Evolutionary conservation across 2,888 invertebrate species (phyloP).

Genomic region (Dimorphilus gyrociliatus): DNA sequence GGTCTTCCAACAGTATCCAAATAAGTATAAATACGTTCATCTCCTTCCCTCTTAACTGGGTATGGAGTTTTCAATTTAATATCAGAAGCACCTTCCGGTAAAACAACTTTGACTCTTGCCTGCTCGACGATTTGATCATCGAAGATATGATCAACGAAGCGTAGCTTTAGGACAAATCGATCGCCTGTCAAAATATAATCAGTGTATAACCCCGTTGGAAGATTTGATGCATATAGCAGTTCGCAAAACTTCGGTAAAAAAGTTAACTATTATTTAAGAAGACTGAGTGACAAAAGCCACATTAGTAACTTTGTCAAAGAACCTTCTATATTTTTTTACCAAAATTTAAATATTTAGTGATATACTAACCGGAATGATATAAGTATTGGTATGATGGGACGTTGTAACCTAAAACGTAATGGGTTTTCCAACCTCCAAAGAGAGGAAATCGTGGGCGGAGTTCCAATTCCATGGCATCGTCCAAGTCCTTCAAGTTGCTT

Average conservation of each 20-base stretch:
- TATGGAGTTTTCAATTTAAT: slow-evolving; percentile 68
- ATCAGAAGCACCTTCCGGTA: slow-evolving; percentile 79
- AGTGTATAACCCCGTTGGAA: too few species aligned
- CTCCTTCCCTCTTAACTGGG: slow-evolving; percentile 53
- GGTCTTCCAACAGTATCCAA: slow-evolving; percentile 84
- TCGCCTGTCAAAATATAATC: slow-evolving; percentile 32
- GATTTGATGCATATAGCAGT: too few species aligned
- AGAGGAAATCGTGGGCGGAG: slow-evolving; percentile 89
- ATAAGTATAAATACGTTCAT: slow-evolving; percentile 72
- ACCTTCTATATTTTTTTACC: too few species aligned
- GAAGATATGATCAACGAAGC: slow-evolving; percentile 85
- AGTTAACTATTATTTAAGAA: too few species aligned
- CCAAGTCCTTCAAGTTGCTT: slow-evolving; percentile 67
- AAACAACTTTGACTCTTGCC: slow-evolving; percentile 64
- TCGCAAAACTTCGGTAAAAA: too few species aligned
- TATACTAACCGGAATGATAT: slow-evolving; percentile 49
- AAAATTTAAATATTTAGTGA: slow-evolving; percentile 1
- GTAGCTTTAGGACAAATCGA: slow-evolving; percentile 71
- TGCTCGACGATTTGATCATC: slow-evolving; percentile 92
- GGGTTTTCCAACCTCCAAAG: slow-evolving; percentile 97
- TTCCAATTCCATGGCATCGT: slow-evolving; percentile 84
- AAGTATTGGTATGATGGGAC: slow-evolving; percentile 92
- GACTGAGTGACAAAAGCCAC: too few species aligned
- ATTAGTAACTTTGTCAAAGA: too few species aligned
- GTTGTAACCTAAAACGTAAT: slow-evolving; percentile 89